These are phyloP conservation scores for Yponomeuta cagnagella DNA, from an alignment of 2,888 invertebrate species.

Conservation along the genomic window DNA sequence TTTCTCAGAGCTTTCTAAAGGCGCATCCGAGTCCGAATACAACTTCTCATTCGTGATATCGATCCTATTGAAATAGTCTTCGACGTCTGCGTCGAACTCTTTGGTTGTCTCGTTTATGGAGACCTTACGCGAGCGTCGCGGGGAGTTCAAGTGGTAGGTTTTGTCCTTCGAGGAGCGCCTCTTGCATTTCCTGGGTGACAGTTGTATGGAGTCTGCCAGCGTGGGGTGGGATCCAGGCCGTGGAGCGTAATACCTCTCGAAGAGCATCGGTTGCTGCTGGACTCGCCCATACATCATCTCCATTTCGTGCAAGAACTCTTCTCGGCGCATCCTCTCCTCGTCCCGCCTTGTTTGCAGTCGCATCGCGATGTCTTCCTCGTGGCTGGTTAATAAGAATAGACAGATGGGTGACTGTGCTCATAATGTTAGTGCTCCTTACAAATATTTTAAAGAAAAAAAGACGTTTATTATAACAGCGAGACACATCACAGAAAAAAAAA, in stretches of 20 bases:
- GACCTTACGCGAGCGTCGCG: slow-evolving; percentile 50
- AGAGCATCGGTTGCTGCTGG: slow-evolving; percentile 81
- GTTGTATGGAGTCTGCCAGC: slow-evolving; percentile 44
- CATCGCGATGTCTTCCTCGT: slow-evolving; percentile 81
- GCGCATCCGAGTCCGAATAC: slow-evolving; percentile 48
- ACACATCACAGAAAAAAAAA: not conserved
- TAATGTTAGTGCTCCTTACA: not conserved
- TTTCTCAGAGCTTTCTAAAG: slow-evolving; percentile 36
- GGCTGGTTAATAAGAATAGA: slow-evolving; percentile 38
- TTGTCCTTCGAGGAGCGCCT: slow-evolving; percentile 40
- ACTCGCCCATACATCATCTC: slow-evolving; percentile 83
- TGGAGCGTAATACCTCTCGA: slow-evolving; percentile 81
- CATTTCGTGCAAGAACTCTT: slow-evolving; percentile 82
- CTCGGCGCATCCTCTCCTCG: slow-evolving; percentile 80
- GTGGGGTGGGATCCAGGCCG: slow-evolving; percentile 37
- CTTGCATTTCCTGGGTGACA: slow-evolving; percentile 59
- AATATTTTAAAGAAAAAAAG: too few species aligned
- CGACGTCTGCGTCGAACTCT: slow-evolving; percentile 45
- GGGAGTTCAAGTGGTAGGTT: slow-evolving; percentile 42
- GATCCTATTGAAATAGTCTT: slow-evolving; percentile 54
- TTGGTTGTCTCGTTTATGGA: slow-evolving; percentile 57
- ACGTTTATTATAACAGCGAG: too few species aligned
- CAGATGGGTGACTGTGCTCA: not conserved
- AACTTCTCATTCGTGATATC: slow-evolving; percentile 40
- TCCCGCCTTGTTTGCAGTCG: slow-evolving; percentile 79